Base-by-base conservation (phyloP, 2,797 vertebrate genomes). In the Rhincodon typus region DNA sequence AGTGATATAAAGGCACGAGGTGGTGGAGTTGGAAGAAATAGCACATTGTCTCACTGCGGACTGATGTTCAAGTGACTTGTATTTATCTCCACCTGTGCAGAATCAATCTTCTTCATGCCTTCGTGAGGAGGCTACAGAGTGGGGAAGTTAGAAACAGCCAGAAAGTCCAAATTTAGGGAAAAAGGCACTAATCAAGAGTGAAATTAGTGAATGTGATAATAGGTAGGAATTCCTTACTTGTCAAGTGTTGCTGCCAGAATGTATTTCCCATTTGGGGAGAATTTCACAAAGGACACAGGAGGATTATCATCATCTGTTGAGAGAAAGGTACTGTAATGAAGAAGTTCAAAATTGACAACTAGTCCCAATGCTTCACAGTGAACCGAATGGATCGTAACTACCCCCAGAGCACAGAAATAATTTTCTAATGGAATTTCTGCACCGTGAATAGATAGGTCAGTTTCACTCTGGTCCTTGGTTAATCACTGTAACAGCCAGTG, bases 201-300 rank as follows among this genome's bases (percentile, higher is more conserved):
- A 3, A 15, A 30, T 62, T 30, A 62, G 25, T 53, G 86, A 88
- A 30, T 4, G 12, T 6, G 57, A 30, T 30, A 50, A 0, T 7
- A 6, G 6, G 53, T 13, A 50, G 13, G 21, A 67, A 27, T 7
- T 2, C 98, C 99, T 98, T 97, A 99, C 99, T 99, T 99, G 96
- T 99, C 99, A 97, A 99, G 97, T 82, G 99, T 99, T 15, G 99
- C 99, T 17, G 99, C 99, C 97, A 99, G 97, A 96, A 99, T 99
- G 97, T 99, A 99, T 97, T 99, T 99, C 96, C 99, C 99, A 0
- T 99, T 99, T 21, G 99, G 99, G 46, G 99, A 99, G 96, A 99
- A 99, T 96, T 99, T 99, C 96, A 99, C 99, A 87, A 99, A 99
- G 0, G 99, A 99, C 97, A 99, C 99, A 0, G 99, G 99, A 7